Base-by-base conservation (phyloP, 2,888 invertebrate genomes). In the Eupithecia abbreviata region DNA sequence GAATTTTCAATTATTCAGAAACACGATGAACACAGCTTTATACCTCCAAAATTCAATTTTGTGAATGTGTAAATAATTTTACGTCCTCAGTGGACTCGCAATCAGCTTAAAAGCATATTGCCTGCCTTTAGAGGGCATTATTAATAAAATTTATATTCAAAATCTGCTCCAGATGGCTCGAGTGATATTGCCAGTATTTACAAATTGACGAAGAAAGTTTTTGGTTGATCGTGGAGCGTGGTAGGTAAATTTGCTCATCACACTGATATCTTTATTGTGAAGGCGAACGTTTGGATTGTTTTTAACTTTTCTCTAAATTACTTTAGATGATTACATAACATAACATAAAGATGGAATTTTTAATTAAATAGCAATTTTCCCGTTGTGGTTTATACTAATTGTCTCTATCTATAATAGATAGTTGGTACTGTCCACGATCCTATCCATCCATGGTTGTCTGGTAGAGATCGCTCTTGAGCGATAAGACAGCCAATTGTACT, bases 1-100 rank as follows among this genome's bases (percentile, higher is more conserved):
- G 18, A 62, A 4, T 62, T 62, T 62, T 10, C 62, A 62, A 62
- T 66, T 65, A 13, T 65, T 5, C 6, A 42, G 15, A 15, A 66
- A 66, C 30, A 73, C 0, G 68, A 72, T 76, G 66, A 15, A 71
- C 55, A 30, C 76, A 47, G 55, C 71, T 70, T 76, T 73, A 71
- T 49, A 13, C 43, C 47, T 5, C 10, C 18, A 73, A 73, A 67
- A 76, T 71, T 71, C 30, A 55, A 73, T 69, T 73, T 73, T 15
- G 58, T 55, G 66, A 66, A 73, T 55, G 71, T 66, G 70, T 75
- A 74, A 74, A 71, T 74, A 72, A 74, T 74, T 74, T 77, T 72
- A 65, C 5, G 15, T 71, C 41, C 13, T 65, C 68, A 42, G 51
- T 77, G 74, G 72, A 74, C 69, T 72, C 43, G 74, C 77, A 72